These are phyloP conservation scores for Orbicella faveolata DNA, from an alignment of 64 coral and sea anemone species.

Conservation along the genomic window DNA sequence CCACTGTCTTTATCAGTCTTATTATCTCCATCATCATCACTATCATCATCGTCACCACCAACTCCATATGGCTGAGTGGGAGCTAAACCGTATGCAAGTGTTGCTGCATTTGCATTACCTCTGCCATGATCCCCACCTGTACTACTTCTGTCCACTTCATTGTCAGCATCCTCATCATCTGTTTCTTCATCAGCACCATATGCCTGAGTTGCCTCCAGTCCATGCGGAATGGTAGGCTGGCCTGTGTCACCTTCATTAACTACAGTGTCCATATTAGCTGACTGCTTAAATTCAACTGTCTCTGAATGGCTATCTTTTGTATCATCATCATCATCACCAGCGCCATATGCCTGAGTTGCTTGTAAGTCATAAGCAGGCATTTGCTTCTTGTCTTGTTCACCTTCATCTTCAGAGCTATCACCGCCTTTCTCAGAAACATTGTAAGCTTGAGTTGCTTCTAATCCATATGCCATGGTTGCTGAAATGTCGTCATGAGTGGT, in stretches of 20 bases:
- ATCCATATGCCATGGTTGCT: conserved; percentile 32
- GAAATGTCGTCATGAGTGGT: neutral
- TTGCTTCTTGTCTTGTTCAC: neutral
- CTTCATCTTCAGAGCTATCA: neutral
- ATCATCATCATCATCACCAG: conserved; percentile 5
- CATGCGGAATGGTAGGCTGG: neutral
- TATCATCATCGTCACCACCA: neutral
- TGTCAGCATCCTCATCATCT: neutral
- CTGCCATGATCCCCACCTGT: neutral
- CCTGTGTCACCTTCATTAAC: neutral
- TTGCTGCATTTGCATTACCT: neutral
- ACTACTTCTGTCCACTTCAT: neutral
- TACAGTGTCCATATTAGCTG: neutral
- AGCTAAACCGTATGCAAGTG: neutral
- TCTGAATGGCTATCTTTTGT: neutral
- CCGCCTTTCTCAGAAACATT: conserved; percentile 12
- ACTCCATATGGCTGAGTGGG: neutral
- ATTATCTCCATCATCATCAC: neutral
- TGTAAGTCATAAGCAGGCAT: conserved; percentile 4
- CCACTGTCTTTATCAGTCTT: neutral
- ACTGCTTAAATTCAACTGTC: neutral
- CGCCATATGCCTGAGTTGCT: conserved; percentile 44
- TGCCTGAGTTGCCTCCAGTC: conserved; percentile 32
- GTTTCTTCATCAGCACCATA: conserved; percentile 51
- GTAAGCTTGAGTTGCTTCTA: conserved; percentile 25